Conservation (phyloP, 2,797 vertebrate species). For the Nyctibius grandis region DNA sequence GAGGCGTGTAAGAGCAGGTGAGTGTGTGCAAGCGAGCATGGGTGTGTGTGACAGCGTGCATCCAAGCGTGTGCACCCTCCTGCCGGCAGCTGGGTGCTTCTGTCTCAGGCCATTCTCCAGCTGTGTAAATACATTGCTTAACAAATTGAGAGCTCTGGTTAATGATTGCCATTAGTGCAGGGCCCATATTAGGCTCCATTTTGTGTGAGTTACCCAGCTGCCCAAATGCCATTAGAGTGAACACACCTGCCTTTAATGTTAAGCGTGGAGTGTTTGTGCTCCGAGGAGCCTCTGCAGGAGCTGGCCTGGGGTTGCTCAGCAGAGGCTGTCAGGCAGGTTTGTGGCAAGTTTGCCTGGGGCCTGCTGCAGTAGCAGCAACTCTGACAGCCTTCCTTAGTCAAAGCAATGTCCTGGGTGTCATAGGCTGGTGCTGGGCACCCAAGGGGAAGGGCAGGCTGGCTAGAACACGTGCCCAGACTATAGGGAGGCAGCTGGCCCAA, state of each 20-base stretch:
- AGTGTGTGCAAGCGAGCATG: background rate
- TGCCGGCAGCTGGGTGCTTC: background rate
- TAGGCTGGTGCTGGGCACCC: background rate
- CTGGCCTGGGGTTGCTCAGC: conserved; percentile 35
- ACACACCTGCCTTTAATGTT: background rate
- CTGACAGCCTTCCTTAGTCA: background rate
- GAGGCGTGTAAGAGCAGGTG: background rate
- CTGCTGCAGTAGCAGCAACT: background rate
- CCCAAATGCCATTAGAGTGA: conserved; percentile 8
- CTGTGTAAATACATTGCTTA: conserved; percentile 56
- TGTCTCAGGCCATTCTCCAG: background rate
- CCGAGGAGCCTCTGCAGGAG: background rate
- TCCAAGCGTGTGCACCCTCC: background rate
- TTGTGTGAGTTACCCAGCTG: background rate
- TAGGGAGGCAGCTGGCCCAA: background rate
- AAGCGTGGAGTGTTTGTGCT: background rate
- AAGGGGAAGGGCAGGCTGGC: background rate
- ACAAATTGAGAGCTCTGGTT: conserved; percentile 13
- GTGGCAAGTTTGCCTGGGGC: background rate
- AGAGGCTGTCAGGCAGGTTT: conserved; percentile 36
- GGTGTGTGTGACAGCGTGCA: background rate
- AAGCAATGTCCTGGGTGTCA: background rate
- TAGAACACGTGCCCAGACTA: background rate
- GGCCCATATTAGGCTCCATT: conserved; percentile 42
- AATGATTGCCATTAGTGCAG: conserved; percentile 32